Base-by-base conservation (phyloP, 2,888 invertebrate species). In the Nephrocerus scutellatus region DNA sequence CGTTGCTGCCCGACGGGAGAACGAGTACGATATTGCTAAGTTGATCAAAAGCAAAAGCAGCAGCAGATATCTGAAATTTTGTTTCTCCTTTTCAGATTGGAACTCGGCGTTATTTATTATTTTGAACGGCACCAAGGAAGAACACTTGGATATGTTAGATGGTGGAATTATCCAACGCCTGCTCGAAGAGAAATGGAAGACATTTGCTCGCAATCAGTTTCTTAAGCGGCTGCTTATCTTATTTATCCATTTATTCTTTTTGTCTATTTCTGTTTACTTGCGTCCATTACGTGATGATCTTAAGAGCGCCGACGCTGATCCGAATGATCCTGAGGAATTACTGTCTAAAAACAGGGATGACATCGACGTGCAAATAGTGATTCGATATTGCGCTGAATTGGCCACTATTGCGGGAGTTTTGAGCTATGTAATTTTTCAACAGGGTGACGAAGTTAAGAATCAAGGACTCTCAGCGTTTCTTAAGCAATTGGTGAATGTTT, bases 131-230 rank as follows among this genome's bases (percentile, higher is more conserved):
- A 92, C 90, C 8, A 96, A 95, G 61, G 89, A 93, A 58, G 96
- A 92, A 57, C 98, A 98, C 75, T 76, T 98, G 62, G 93, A 97
- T 64, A 98, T 98, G 96, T 73, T 98, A 56, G 95, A 95, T 61
- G 95, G 96, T 31, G 97, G 97, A 20, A 97, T 98, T 39, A 96
- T 98, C 59, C 93, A 96, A 63, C 79, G 93, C 56, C 72, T 98
- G 32, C 74, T 98, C 13, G 96, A 96, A 67, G 97, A 98, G 69
- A 98, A 98, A 68, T 98, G 98, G 98, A 96, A 97, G 70, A 93
- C 95, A 1, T 98, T 93, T 72, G 98, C 95, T 18, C 79, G 87
- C 71, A 83, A 84, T 56, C 91, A 95, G 71, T 92, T 97, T 65
- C 73, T 95, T 43, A 90, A 95, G 69, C 79, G 95, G 23, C 76